Conservation (phyloP, 2,113 vertebrate genomes). For the Lepus timidus region DNA sequence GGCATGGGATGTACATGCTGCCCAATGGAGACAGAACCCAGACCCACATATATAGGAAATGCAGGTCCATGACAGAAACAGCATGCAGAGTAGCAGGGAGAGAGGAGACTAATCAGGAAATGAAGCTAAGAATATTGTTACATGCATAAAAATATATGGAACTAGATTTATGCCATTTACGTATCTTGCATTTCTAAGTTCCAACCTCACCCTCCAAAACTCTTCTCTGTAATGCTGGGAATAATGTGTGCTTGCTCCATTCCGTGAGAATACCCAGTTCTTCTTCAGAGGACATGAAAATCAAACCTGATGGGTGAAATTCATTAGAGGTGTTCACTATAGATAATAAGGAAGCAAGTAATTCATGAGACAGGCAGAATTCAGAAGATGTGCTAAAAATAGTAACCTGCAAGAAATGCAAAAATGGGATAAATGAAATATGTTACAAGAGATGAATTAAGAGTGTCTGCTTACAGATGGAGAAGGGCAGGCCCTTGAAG, state of each 20-base stretch:
- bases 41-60: background rate
- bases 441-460: background rate
- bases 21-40: background rate
- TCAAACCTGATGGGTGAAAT: background rate
- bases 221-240: background rate
- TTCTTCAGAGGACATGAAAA: background rate
- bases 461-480: background rate
- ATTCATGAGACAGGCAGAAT: slow-evolving; percentile 1
- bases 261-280: background rate
- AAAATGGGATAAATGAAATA: slow-evolving; percentile 47
- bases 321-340: background rate
- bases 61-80: background rate
- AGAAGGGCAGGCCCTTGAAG: background rate
- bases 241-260: background rate
- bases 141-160: background rate
- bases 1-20: background rate
- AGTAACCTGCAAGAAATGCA: background rate
- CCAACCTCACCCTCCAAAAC: background rate
- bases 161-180: background rate
- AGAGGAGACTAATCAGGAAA: background rate
- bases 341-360: background rate
- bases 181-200: background rate
- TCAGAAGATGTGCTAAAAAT: slow-evolving; percentile 37
- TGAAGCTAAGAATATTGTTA: background rate
- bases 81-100: background rate